Percentiles rank a stretch among this genome's conserved stretches.
phyloP scores from a whole-genome alignment of 2,797 vertebrate species.

The Tapera naevia region DNA sequence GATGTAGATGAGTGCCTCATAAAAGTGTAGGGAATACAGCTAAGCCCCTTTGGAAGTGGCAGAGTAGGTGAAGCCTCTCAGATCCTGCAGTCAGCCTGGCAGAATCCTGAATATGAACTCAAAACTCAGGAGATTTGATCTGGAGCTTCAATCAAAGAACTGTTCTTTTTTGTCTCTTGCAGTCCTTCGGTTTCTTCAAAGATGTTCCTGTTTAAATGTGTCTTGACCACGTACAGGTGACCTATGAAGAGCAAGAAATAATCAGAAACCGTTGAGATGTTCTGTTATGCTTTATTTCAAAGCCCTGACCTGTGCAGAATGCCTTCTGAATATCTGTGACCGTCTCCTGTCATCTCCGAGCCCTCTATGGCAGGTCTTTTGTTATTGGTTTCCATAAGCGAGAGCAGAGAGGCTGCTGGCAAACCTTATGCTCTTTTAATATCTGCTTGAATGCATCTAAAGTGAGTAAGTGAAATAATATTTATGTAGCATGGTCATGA shows the following conservation, averaged over 20 bases:
- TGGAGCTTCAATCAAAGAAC: not conserved
- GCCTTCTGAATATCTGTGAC: not conserved
- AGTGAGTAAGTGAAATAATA: slow-evolving; percentile 38
- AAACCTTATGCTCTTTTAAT: slow-evolving; percentile 8
- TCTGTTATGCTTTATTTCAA: slow-evolving; percentile 8
- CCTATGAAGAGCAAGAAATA: not conserved
- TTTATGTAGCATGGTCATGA: slow-evolving; percentile 62
- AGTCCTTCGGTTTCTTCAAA: not conserved
- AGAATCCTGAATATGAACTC: not conserved
- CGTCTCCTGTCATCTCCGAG: not conserved
- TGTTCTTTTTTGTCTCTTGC: not conserved
- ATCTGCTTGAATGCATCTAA: slow-evolving; percentile 31
- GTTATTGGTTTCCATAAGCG: not conserved
- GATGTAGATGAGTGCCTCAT: not conserved
- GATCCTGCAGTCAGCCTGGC: not conserved
- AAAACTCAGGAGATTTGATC: not conserved
- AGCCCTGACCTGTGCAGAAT: not conserved
- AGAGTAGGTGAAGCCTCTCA: not conserved
- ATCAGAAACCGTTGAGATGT: not conserved
- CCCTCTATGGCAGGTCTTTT: not conserved
- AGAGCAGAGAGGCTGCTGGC: slow-evolving; percentile 18
- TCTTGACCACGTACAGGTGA: not conserved
- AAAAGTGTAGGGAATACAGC: not conserved
- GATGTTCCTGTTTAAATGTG: not conserved
- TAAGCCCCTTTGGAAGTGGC: not conserved